Conservation (phyloP, 37 sponge, comb jelly and placozoan genomes). For the Spongilla lacustris region DNA sequence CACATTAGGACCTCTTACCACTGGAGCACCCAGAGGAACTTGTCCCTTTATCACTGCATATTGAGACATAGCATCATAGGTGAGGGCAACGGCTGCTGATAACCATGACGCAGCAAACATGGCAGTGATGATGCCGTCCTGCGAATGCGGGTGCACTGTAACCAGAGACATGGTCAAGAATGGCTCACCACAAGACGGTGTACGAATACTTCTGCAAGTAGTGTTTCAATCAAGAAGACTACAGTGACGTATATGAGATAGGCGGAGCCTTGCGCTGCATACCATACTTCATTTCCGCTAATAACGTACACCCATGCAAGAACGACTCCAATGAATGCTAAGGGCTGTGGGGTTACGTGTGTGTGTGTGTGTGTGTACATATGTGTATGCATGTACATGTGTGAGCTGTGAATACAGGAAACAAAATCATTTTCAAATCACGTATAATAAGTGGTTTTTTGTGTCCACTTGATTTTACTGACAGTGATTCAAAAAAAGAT, state of each 20-base stretch:
- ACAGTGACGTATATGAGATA: slow-evolving; percentile 29
- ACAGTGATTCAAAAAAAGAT: too few relatives aligned
- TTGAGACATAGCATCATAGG: background rate
- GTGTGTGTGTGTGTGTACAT: background rate
- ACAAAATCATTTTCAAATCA: too few relatives aligned
- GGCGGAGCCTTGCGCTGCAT: slow-evolving; percentile 17
- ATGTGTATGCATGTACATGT: background rate
- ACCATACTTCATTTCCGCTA: slow-evolving; percentile 19
- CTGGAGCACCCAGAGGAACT: slow-evolving; percentile 2
- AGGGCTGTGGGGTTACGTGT: background rate
- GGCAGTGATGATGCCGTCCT: slow-evolving; percentile 11
- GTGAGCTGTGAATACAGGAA: background rate
- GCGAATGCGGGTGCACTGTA: background rate
- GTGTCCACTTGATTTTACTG: too few relatives aligned
- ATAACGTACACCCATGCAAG: background rate
- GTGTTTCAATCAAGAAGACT: slow-evolving; percentile 46
- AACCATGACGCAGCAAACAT: slow-evolving; percentile 20
- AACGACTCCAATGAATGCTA: slow-evolving; percentile 20
- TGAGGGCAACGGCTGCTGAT: slow-evolving; percentile 9
- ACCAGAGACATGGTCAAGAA: background rate
- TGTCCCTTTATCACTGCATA: background rate
- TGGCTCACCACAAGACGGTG: slow-evolving; percentile 46
- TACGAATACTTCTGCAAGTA: slow-evolving; percentile 29
- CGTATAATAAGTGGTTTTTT: too few relatives aligned
- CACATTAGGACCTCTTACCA: slow-evolving; percentile 1